Conservation (phyloP, 1,140 invertebrate species). For the Coptotermes formosanus region DNA sequence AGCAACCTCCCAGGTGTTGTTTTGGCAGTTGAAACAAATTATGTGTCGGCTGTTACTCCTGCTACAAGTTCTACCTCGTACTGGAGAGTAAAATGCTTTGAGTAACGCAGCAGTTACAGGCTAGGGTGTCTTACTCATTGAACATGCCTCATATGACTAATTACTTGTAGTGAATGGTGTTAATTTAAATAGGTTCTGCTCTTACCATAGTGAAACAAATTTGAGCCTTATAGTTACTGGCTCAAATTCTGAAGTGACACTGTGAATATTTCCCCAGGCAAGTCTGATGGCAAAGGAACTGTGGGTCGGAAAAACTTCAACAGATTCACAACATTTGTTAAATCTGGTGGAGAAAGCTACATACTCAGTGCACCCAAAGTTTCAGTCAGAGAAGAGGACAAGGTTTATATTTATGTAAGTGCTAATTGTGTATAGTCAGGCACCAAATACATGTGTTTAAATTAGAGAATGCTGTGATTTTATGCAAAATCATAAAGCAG, state of each 20-base stretch:
- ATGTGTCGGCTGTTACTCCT: too few relatives aligned
- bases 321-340: conserved; percentile 90
- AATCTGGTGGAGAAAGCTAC: conserved; percentile 88
- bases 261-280: conserved; percentile 25
- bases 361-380: conserved; percentile 77
- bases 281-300: conserved; percentile 53
- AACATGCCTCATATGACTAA: too few relatives aligned
- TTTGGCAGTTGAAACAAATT: too few relatives aligned
- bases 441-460: too few relatives aligned
- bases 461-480: too few relatives aligned
- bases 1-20: too few relatives aligned
- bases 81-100: too few relatives aligned
- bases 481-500: too few relatives aligned
- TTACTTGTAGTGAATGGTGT: background rate
- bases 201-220: background rate
- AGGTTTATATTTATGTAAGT: conserved; percentile 68
- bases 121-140: too few relatives aligned
- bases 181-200: too few relatives aligned
- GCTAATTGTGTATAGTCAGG: background rate
- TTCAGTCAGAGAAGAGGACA: conserved; percentile 70
- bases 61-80: too few relatives aligned
- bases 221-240: background rate
- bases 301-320: conserved; percentile 75
- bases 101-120: too few relatives aligned
- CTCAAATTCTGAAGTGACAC: background rate